phyloP scores from a whole-genome alignment of 2,797 vertebrate genomes.

The Sebastes flavidus region DNA sequence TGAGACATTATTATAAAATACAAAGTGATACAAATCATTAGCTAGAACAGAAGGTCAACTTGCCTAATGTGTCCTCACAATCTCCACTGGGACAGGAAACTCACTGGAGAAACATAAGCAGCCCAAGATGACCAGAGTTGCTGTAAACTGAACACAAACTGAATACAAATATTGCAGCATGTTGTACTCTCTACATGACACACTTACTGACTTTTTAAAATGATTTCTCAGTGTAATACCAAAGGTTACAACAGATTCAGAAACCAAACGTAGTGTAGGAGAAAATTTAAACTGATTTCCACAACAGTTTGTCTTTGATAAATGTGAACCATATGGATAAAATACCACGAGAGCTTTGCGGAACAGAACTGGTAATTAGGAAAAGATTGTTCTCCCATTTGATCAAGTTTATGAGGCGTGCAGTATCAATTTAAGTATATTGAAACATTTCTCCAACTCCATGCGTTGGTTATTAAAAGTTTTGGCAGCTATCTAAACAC shows the following conservation, averaged over 20 bases:
- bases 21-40: not conserved
- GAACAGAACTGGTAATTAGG: slow-evolving; percentile 11
- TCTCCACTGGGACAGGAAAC: not conserved
- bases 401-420: slow-evolving; percentile 19
- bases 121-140: not conserved
- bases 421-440: slow-evolving; percentile 10
- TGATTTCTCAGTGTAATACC: not conserved
- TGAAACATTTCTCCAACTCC: slow-evolving; percentile 10
- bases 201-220: not conserved
- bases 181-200: not conserved
- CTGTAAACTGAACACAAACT: not conserved
- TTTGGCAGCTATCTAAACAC: slow-evolving; percentile 17
- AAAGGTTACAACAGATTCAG: not conserved
- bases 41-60: not conserved
- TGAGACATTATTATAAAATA: not conserved
- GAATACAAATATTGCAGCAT: too few relatives aligned
- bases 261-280: not conserved
- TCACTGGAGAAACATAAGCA: not conserved
- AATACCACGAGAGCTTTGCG: not conserved
- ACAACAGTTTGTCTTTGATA: slow-evolving; percentile 2
- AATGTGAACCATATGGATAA: slow-evolving; percentile 24
- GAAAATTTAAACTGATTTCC: not conserved
- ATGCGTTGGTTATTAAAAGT: slow-evolving; percentile 20
- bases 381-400: slow-evolving; percentile 27
- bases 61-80: not conserved